Percentiles rank a stretch among this genome's conserved stretches.
Conservation (phyloP, 2,113 vertebrate species). For the Bettongia penicillata region DNA sequence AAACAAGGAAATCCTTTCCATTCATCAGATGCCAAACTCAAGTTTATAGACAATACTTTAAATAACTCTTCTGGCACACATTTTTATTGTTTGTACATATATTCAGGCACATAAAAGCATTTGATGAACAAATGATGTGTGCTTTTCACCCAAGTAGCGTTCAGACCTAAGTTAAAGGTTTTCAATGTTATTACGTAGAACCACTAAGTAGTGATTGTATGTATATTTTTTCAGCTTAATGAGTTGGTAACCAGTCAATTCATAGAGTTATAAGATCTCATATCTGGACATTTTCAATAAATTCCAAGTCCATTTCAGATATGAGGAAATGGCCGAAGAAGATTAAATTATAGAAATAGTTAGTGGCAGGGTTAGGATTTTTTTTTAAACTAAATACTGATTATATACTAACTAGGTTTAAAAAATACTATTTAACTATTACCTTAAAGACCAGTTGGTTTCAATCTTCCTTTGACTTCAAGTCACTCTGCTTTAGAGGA, state of each 20-base stretch:
- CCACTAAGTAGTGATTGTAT: constrained; percentile 8
- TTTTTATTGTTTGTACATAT: background rate
- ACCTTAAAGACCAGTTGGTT: background rate
- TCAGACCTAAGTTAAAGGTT: background rate
- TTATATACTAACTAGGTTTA: background rate
- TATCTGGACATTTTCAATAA: background rate
- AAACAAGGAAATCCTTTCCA: background rate
- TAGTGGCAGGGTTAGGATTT: background rate
- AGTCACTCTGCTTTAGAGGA: background rate
- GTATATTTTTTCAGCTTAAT: background rate
- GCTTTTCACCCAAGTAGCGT: constrained; percentile 12
- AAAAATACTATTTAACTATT: background rate
- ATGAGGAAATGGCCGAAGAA: background rate
- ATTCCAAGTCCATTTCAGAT: background rate
- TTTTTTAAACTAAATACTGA: background rate
- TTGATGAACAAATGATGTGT: background rate
- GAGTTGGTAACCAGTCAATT: constrained; percentile 28
- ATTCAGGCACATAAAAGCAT: background rate
- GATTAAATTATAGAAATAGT: constrained; percentile 10
- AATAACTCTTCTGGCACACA: background rate
- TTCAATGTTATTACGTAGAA: background rate
- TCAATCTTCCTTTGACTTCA: background rate
- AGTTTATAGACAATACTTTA: background rate
- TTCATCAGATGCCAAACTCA: background rate
- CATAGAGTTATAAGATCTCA: constrained; percentile 19